Conservation (phyloP, 2,113 vertebrate genomes). For the Corythaixoides concolor region DNA sequence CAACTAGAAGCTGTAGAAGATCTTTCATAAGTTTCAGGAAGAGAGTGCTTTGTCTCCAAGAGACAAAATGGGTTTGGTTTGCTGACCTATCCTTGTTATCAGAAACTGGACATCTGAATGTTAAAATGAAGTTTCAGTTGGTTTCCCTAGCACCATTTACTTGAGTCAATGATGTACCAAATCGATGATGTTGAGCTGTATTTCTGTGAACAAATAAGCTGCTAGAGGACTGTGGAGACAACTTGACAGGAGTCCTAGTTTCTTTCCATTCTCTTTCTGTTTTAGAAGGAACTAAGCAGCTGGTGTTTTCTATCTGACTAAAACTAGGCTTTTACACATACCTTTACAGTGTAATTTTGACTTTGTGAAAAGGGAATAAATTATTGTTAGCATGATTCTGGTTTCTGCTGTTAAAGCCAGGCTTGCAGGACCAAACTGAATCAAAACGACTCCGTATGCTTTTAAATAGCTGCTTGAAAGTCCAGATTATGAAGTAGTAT, state of each 20-base stretch:
- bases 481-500: not conserved
- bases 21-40: not conserved
- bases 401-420: not conserved
- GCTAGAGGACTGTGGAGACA: not conserved
- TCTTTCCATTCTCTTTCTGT: not conserved
- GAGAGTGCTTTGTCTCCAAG: not conserved
- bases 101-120: not conserved
- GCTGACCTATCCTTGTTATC: not conserved
- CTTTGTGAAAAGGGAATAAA: not conserved
- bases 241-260: not conserved
- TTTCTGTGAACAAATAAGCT: not conserved
- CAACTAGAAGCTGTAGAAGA: not conserved
- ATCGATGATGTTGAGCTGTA: accelerated
- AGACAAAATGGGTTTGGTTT: not conserved
- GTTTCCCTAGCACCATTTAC: not conserved
- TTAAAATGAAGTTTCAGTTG: not conserved
- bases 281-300: not conserved
- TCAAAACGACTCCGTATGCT: not conserved
- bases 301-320: not conserved
- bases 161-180: not conserved
- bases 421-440: not conserved
- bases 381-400: not conserved
- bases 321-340: not conserved
- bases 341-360: not conserved
- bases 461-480: not conserved